These are phyloP conservation scores for Lydus trimaculatus DNA, from an alignment of 2,888 invertebrate species.

Conservation along the genomic window DNA sequence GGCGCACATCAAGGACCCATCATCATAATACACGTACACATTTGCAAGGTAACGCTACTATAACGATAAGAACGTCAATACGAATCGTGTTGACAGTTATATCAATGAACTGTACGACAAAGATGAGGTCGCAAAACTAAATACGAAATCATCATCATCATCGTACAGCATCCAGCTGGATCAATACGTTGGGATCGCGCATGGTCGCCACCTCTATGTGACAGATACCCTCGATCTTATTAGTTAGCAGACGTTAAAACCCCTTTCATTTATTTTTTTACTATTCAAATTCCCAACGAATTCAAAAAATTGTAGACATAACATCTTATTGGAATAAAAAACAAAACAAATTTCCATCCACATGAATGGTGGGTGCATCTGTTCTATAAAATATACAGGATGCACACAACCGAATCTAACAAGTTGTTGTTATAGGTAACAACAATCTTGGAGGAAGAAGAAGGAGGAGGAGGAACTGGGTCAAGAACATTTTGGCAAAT, in stretches of 20 bases:
- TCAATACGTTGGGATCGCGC: constrained; percentile 48
- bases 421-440: neutral
- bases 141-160: constrained; percentile 53
- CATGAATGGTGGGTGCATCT: neutral
- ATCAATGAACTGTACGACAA: constrained; percentile 35
- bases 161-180: constrained; percentile 46
- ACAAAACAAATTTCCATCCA: neutral
- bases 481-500: neutral
- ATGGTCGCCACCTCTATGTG: constrained; percentile 32
- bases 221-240: neutral
- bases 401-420: neutral
- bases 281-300: neutral
- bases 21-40: constrained; percentile 24
- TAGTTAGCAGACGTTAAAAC: neutral
- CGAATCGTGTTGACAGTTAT: constrained; percentile 31
- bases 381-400: neutral
- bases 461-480: neutral
- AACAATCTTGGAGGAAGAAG: too few relatives aligned
- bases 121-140: constrained; percentile 53
- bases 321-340: neutral
- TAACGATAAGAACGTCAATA: constrained; percentile 33
- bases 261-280: neutral
- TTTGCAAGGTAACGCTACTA: constrained; percentile 1
- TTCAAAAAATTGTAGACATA: neutral
- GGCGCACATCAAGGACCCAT: constrained; percentile 54